Evolutionary conservation across 2,113 vertebrate species (phyloP).

Genomic region (Plecturocebus donacophilus): DNA sequence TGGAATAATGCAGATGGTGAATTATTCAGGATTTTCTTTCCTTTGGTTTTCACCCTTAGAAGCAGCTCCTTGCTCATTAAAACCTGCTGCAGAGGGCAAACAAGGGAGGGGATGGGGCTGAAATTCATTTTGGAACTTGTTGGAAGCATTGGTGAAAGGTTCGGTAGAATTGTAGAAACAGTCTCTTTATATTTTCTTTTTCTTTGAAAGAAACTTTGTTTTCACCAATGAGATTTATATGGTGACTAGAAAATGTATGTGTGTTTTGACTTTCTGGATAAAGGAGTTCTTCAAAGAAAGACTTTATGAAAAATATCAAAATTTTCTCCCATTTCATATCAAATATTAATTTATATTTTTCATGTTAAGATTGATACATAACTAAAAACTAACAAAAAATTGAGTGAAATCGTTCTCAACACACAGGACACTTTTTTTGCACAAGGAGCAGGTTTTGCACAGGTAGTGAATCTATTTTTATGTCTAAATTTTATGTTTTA

Average conservation of each 20-base stretch:
- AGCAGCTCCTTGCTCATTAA: conserved; percentile 55
- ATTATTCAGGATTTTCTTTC: conserved; percentile 31
- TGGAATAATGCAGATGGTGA: neutral
- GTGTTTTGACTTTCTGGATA: conserved; percentile 58
- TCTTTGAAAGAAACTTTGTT: conserved; percentile 70
- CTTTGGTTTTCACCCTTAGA: conserved; percentile 29
- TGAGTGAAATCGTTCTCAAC: conserved; percentile 11
- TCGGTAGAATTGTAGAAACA: conserved; percentile 66
- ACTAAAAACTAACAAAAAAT: conserved; percentile 27
- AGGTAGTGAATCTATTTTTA: conserved; percentile 14
- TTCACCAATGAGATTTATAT: conserved; percentile 75
- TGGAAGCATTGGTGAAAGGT: conserved; percentile 76
- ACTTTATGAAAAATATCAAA: conserved; percentile 30
- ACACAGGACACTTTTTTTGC: neutral
- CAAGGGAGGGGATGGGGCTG: neutral
- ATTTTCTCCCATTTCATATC: conserved; percentile 50
- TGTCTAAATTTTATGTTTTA: neutral
- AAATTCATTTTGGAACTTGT: conserved; percentile 78
- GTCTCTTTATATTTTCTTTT: conserved; percentile 59
- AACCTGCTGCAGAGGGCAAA: conserved; percentile 50
- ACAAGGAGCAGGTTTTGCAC: neutral
- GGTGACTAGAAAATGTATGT: conserved; percentile 62
- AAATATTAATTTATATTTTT: conserved; percentile 60
- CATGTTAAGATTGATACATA: conserved; percentile 46
- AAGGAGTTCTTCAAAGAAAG: conserved; percentile 60